Percentiles rank a stretch among this genome's conserved stretches.
These are phyloP conservation scores for Polypedilum vanderplanki DNA, from an alignment of 1,140 invertebrate genomes.

Conservation along the genomic window DNA sequence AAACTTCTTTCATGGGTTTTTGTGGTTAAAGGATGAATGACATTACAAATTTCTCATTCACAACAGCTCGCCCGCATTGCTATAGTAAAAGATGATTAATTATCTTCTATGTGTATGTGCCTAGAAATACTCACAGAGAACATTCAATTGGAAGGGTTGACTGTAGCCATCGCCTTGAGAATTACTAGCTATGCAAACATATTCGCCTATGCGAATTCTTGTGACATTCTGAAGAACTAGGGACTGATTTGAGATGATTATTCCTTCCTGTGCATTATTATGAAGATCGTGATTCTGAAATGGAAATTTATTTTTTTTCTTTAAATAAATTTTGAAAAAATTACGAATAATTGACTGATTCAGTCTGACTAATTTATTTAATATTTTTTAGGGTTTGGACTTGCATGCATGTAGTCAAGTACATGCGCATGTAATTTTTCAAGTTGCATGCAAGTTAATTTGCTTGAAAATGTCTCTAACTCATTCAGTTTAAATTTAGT, in stretches of 20 bases:
- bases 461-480: too few relatives aligned
- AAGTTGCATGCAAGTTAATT: too few relatives aligned
- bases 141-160: conserved; percentile 59
- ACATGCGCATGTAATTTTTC: too few relatives aligned
- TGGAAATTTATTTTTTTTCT: too few relatives aligned
- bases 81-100: not conserved
- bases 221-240: conserved; percentile 62
- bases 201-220: conserved; percentile 55
- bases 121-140: conserved; percentile 59
- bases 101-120: conserved; percentile 22
- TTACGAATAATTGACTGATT: too few relatives aligned
- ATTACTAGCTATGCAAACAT: conserved; percentile 67
- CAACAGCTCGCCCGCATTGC: not conserved
- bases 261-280: conserved; percentile 56
- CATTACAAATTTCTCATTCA: conserved; percentile 5
- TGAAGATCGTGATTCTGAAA: conserved; percentile 53
- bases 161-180: conserved; percentile 65
- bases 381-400: too few relatives aligned
- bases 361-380: too few relatives aligned
- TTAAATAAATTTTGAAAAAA: too few relatives aligned
- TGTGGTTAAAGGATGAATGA: conserved; percentile 12
- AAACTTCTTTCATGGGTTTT: not conserved
- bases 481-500: too few relatives aligned
- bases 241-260: conserved; percentile 67
- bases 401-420: too few relatives aligned